Conservation (phyloP, 2,888 invertebrate genomes). For the Aspidiotus destructor region DNA sequence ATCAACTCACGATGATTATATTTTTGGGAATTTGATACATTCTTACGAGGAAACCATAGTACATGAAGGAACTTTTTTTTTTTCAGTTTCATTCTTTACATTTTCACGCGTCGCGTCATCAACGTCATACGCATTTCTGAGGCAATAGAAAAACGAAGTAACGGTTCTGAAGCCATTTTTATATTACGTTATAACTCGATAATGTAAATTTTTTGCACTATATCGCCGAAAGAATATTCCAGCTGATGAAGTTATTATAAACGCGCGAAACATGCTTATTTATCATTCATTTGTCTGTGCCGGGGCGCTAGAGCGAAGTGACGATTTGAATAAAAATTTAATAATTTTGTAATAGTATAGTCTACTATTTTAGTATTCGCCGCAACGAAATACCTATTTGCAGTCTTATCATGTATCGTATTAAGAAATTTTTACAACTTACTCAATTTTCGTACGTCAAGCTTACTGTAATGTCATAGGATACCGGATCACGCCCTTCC, state of each 20-base stretch:
- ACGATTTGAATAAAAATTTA: no score
- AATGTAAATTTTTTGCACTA: constrained; percentile 17
- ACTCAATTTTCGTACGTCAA: no score
- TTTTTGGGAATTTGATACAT: background rate
- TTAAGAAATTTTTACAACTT: no score
- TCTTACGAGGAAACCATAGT: constrained; percentile 1
- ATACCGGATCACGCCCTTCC: no score
- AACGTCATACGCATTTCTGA: background rate
- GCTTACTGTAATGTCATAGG: no score
- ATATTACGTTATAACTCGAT: constrained; percentile 5
- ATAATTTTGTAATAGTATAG: no score
- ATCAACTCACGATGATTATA: background rate
- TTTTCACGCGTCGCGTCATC: background rate
- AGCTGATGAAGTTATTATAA: constrained; percentile 14
- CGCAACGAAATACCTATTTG: no score
- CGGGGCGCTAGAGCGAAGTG: no score
- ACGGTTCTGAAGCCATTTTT: constrained; percentile 4
- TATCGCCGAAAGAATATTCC: constrained; percentile 1
- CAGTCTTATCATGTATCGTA: no score
- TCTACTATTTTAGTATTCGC: no score
- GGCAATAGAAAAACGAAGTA: background rate
- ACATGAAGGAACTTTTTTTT: background rate
- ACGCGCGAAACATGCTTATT: background rate
- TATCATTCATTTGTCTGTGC: no score
- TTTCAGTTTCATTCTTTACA: constrained; percentile 1